A percentile compares a stretch with the other conserved stretches of the same genome.
phyloP scores from a whole-genome alignment of 2,797 vertebrate genomes.

The Garrulus glandarius region DNA sequence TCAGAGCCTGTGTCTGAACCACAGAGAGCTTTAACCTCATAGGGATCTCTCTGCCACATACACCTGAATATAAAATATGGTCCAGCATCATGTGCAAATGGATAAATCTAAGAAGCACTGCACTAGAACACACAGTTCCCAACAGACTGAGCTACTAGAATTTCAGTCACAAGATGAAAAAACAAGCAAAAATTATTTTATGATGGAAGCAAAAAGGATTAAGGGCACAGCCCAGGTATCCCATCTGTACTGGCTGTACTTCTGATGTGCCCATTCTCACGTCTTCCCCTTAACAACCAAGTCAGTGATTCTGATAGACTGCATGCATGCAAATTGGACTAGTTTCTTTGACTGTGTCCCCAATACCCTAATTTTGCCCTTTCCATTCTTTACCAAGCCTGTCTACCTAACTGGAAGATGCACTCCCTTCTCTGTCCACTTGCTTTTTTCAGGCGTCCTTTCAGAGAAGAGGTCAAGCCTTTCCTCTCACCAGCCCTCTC shows the following conservation, averaged over 20 bases:
- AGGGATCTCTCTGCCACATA: neutral
- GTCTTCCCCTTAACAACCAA: neutral
- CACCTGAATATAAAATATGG: neutral
- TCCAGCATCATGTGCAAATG: neutral
- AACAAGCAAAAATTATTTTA: neutral
- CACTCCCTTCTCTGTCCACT: neutral
- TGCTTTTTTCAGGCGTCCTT: neutral
- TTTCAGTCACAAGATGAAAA: neutral
- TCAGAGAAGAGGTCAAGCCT: neutral
- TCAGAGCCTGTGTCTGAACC: neutral
- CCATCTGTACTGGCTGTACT: neutral
- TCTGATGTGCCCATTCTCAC: neutral
- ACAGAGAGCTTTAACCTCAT: accelerated
- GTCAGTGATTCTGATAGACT: neutral
- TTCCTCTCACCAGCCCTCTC: neutral
- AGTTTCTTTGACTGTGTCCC: neutral
- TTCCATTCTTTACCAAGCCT: neutral
- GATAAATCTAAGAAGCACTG: neutral
- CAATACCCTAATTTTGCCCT: neutral
- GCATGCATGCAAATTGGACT: neutral
- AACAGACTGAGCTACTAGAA: neutral
- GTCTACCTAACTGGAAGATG: neutral
- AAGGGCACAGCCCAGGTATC: neutral
- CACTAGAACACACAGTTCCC: neutral
- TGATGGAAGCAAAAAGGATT: neutral